Evolutionary conservation across 2,113 vertebrate genomes (phyloP), one percentile per base, ranked within the genome.

Genomic region (Corythaixoides concolor): DNA sequence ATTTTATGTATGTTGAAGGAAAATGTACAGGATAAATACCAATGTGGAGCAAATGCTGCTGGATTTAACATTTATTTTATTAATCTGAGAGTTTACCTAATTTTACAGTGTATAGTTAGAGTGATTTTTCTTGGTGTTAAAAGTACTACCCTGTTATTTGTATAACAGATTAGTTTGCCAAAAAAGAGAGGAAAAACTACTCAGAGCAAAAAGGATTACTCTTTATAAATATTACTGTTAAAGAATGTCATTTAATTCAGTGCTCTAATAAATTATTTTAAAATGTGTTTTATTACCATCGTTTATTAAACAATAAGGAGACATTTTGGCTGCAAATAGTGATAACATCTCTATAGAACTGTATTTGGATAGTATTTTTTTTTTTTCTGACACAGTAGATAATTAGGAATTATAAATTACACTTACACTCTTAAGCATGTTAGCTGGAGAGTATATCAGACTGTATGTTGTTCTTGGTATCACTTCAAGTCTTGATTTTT

Each of bases 301-400:
- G 95, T 95, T 97, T 97, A 96, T 97, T 97, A 97, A 97, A 96
- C 76, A 94, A 90, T 90, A 96, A 96, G 93, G 96, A 96, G 78
- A 97, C 96, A 93, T 97, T 96, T 94, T 88, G 94, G 77, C 69
- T 97, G 35, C 89, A 85, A 90, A 96, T 90, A 83, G 11, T 94
- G 88, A 96, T 96, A 97, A 85, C 43, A 94, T 96, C 92, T 97
- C 56, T 83, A 69, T 56, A 96, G 67, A 88, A 85, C 80, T 91
- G 59, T 86, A 89, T 94, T 96, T 89, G 78, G 64, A 77, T 92
- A 80, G n/a, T 85, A 2, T 92, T 91, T 79, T 89, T 83, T 37
- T 84, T 81, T 96, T 88, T 59, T 60, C 27, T 93, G 84, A 94
- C 63, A 91, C 55, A 47, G 72, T 95, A 94, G 89, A 90, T 97